Evolutionary conservation across 30 jellyfish, hydroid and myxozoan genomes (phyloP).

Genomic region (Hydra vulgaris): DNA sequence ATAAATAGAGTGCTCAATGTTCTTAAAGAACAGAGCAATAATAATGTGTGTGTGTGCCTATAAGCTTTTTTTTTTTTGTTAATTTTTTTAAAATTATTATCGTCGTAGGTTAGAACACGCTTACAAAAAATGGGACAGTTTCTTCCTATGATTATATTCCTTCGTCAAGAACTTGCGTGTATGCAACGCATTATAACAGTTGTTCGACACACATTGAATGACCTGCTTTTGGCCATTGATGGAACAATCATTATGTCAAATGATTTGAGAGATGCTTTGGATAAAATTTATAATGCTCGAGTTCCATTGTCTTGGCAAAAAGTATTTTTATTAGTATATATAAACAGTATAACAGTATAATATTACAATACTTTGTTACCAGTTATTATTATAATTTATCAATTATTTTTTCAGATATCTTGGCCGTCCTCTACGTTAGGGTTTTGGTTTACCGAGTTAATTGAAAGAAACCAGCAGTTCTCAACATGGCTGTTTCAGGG

Average conservation of each 20-base stretch:
- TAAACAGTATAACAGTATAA: too few relatives aligned
- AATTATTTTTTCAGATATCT: slow-evolving; percentile 34
- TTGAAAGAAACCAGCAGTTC: slow-evolving; percentile 65
- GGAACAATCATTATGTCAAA: slow-evolving; percentile 79
- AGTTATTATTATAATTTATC: not conserved
- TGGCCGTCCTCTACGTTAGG: slow-evolving; percentile 85
- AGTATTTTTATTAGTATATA: slow-evolving; percentile 22
- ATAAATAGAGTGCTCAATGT: too few relatives aligned
- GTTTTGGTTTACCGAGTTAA: slow-evolving; percentile 77
- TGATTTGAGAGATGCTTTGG: slow-evolving; percentile 76
- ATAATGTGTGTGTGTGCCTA: too few relatives aligned
- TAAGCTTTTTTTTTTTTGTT: too few relatives aligned
- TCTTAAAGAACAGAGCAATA: too few relatives aligned
- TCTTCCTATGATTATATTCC: slow-evolving; percentile 66
- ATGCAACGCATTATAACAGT: slow-evolving; percentile 63
- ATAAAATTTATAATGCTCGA: slow-evolving; percentile 63
- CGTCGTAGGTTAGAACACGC: slow-evolving; percentile 61
- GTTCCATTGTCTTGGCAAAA: slow-evolving; percentile 71
- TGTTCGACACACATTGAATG: slow-evolving; percentile 57
- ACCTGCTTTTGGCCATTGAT: slow-evolving; percentile 64
- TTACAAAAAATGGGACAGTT: slow-evolving; percentile 65
- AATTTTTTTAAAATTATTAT: too few relatives aligned
- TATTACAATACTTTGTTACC: too few relatives aligned
- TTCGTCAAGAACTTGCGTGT: slow-evolving; percentile 74
- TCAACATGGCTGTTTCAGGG: slow-evolving; percentile 64